Evolutionary conservation across 2,797 vertebrate species (phyloP), one percentile per base, ranked within the genome.

Genomic region (Nothura maculosa): DNA sequence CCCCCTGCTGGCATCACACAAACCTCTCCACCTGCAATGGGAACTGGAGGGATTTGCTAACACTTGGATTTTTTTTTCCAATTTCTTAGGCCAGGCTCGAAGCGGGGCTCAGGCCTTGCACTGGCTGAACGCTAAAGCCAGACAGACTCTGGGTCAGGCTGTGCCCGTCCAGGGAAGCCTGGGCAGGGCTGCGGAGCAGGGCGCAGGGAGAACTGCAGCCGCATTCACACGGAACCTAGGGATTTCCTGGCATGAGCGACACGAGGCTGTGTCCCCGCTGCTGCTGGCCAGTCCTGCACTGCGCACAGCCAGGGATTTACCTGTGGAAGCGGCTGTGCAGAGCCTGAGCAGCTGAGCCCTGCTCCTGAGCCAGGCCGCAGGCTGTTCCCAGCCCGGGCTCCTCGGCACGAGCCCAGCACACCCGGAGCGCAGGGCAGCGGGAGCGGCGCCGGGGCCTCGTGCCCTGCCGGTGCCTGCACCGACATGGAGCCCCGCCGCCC

Each of bases 131-230:
- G 32, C 10, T 12, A 28, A 42, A 58, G 43, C 38, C 25, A 70
- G n/a, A 28, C 17, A 18, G 3, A 0, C 10, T 10, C 6, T 2
- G 6, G 6, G 40, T 4, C 60, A 52, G 12, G 34, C 40, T 0
- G 0, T 7, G 38, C 18, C 30, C 19, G 48, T 2, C 13, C 1
- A 0, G 6, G 6, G 47, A 42, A n/a, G 60, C 7, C 38, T 1
- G 13, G 38, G 30, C 22, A 1, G 1, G 15, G 5, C 63, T 3
- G 22, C 0, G 3, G 19, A 0, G 6, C 2, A 3, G 54, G 4
- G 28, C 24, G 1, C 1, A 22, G 34, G 14, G 43, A 62, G 61
- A 10, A 16, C 5, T 1, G 20, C 4, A 1, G 1, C 0, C 4
- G 38, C 40, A 14, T 4, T 58, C 25, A 8, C 3, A 0, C 24